Evolutionary conservation across 2,113 vertebrate species (phyloP).

Genomic region (Jaculus jaculus): DNA sequence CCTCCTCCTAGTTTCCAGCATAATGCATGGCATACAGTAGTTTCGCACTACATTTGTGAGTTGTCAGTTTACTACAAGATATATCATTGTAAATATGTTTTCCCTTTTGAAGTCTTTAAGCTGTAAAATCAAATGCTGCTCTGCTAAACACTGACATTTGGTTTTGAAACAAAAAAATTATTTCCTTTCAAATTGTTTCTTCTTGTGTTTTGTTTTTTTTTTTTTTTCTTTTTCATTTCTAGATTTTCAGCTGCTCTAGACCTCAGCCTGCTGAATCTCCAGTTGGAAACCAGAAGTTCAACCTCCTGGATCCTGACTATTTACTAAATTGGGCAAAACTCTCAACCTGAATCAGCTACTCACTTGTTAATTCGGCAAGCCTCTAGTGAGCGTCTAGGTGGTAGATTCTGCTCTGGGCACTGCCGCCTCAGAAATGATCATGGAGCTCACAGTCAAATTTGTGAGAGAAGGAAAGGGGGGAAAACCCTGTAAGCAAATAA

Average conservation of each 20-base stretch:
- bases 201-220: too few species aligned
- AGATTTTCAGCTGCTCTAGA: background rate
- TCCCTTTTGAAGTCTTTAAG: background rate
- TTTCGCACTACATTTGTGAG: background rate
- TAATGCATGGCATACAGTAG: background rate
- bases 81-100: background rate
- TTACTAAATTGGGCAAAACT: background rate
- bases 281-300: slow-evolving; percentile 7
- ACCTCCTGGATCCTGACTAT: background rate
- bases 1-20: background rate
- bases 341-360: background rate
- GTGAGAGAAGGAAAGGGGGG: background rate
- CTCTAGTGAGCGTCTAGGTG: background rate
- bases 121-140: background rate
- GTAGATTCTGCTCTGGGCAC: background rate
- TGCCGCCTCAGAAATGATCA: background rate
- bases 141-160: background rate
- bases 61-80: background rate
- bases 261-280: background rate
- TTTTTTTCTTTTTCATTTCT: background rate
- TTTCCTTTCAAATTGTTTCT: background rate
- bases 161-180: background rate
- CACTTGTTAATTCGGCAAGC: background rate
- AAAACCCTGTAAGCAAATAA: background rate
- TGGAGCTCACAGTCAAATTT: background rate